Evolutionary conservation across 2,113 vertebrate genomes (phyloP).

Genomic region (Henicopernis longicauda): DNA sequence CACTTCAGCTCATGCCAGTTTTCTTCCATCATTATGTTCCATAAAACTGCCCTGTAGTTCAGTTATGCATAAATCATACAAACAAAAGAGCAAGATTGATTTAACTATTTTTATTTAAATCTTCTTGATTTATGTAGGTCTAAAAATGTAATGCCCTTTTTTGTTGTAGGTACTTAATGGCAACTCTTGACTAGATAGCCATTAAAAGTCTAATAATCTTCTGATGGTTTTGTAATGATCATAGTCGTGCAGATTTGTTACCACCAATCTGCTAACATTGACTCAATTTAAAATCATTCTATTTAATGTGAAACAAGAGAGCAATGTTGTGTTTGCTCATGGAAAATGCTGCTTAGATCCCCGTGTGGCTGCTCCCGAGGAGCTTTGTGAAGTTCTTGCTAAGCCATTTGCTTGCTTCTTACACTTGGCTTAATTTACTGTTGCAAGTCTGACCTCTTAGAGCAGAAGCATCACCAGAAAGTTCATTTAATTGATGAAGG

Average conservation of each 20-base stretch:
- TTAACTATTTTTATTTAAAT: neutral
- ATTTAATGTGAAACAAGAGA: neutral
- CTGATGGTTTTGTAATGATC: neutral
- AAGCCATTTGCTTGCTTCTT: neutral
- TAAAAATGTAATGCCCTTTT: neutral
- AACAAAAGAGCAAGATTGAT: neutral
- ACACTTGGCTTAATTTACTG: neutral
- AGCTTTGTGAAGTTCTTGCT: neutral
- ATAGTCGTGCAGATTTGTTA: neutral
- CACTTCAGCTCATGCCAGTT: neutral
- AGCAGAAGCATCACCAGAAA: neutral
- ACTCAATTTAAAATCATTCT: neutral
- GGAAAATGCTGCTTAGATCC: neutral
- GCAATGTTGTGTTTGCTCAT: neutral
- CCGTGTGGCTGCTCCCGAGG: accelerated
- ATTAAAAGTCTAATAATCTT: neutral
- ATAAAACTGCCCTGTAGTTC: neutral
- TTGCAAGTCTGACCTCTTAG: neutral
- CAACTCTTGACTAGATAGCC: neutral
- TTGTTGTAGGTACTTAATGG: neutral
- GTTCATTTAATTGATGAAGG: neutral
- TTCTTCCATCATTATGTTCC: neutral
- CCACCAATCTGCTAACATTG: neutral
- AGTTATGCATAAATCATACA: neutral
- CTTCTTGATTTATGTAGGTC: neutral